phyloP scores from a whole-genome alignment of 1,140 invertebrate genomes.

The Dolichoris vasculosae region DNA sequence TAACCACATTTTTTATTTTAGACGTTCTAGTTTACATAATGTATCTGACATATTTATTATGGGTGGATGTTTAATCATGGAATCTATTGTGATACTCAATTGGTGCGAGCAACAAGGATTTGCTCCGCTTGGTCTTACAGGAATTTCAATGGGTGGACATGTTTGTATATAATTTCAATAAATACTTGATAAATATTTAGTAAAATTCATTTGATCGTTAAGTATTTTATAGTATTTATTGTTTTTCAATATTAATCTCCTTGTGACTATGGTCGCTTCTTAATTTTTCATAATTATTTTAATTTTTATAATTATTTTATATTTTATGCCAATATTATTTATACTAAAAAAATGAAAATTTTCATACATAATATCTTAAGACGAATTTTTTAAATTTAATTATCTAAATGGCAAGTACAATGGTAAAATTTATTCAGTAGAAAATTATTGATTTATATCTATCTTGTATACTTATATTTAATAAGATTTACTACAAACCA shows the following conservation, averaged over 20 bases:
- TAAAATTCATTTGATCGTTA: neutral
- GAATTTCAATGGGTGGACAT: conserved; percentile 99
- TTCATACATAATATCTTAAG: too few species aligned
- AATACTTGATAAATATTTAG: neutral
- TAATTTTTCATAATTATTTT: too few species aligned
- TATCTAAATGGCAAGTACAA: too few species aligned
- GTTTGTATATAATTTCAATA: conserved; percentile 77
- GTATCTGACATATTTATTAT: conserved; percentile 99
- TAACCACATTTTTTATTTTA: conserved; percentile 71
- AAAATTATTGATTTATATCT: neutral
- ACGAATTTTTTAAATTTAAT: too few species aligned
- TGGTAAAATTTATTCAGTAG: neutral
- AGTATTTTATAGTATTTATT: too few species aligned
- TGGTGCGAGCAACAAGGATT: conserved; percentile 93
- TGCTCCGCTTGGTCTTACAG: conserved; percentile 93
- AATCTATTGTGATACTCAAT: conserved; percentile 92
- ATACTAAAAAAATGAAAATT: too few species aligned
- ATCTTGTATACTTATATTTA: neutral
- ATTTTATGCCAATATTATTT: too few species aligned
- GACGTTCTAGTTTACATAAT: conserved; percentile 93
- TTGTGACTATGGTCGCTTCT: too few species aligned
- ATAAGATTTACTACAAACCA: neutral
- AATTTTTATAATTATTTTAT: neutral
- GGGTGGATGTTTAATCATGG: conserved; percentile 96
- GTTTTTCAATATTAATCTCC: too few species aligned